Evolutionary conservation across 2,888 invertebrate genomes (phyloP), one percentile per base, ranked within the genome.

Genomic region (Drosophila putrida): DNA sequence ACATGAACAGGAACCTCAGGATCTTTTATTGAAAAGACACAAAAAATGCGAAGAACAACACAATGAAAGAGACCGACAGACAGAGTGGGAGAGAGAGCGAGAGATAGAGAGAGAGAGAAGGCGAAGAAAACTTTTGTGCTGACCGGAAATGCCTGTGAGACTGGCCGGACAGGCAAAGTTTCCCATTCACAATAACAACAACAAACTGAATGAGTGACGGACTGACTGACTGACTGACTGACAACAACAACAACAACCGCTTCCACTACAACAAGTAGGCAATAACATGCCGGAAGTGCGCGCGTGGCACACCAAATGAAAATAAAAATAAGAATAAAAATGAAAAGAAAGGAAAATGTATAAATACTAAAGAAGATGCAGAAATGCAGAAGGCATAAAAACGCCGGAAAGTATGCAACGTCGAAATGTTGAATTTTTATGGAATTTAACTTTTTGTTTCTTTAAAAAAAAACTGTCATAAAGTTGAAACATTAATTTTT

Each of bases 231-330:
- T n/a, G n/a, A n/a, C n/a, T 31, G 31, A 31, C 31, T 31, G 31
- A 31, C 31, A 31, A 38, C 77, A 72, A 54, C 77, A 76, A 63
- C 62, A 31, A 47, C 28, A 58, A 54, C 46, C 25, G n/a, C 51
- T 49, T 15, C 50, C 38, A 41, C 38, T 27, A 66, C 46, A 55
- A 59, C 54, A 65, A 65, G 63, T 71, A 58, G 71, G 84, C 82
- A 84, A 82, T 82, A 87, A 74, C 79, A 78, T 53, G 79, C 67
- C 85, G 83, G 83, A 88, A 88, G 88, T 80, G 75, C 61, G 85
- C 85, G 82, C 75, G 80, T 82, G 82, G 84, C 85, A 70, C 66
- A 55, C 47, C 39, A 33, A 28, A 39, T 47, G 27, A 65, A 61
- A 62, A 84, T 67, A 75, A 55, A 66, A 62, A 28, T 28, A 28